These are phyloP conservation scores for Syndactyla subalaris DNA, from an alignment of 2,797 vertebrate species.

Conservation along the genomic window DNA sequence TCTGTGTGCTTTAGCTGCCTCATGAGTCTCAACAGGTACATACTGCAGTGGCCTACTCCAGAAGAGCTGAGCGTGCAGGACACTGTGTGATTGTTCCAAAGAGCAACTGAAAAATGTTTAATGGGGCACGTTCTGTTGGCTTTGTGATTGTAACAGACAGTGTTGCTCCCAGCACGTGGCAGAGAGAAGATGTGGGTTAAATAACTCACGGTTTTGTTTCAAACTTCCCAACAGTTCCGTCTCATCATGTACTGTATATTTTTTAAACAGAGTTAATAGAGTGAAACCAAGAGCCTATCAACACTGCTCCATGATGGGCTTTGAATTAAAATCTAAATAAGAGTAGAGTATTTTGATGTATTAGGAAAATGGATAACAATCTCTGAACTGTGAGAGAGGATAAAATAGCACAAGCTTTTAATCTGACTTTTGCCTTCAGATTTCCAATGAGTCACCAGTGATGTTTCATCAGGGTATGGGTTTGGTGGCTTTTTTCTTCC, in stretches of 20 bases:
- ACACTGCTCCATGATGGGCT: not conserved
- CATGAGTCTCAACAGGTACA: not conserved
- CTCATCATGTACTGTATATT: not conserved
- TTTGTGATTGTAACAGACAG: not conserved
- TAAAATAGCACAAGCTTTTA: not conserved
- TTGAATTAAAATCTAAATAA: not conserved
- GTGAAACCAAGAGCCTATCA: not conserved
- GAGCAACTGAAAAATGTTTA: not conserved
- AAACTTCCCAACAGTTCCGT: not conserved
- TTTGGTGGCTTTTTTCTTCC: conserved; percentile 13
- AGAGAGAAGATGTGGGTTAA: not conserved
- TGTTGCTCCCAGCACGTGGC: accelerated
- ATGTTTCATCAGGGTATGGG: conserved; percentile 33
- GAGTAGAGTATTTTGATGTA: not conserved
- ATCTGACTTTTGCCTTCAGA: conserved; percentile 2
- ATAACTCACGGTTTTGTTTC: not conserved
- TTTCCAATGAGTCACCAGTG: conserved; percentile 19
- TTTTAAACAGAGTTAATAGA: not conserved
- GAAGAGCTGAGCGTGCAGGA: not conserved
- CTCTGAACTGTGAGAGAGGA: not conserved
- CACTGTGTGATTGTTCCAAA: accelerated
- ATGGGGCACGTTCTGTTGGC: not conserved
- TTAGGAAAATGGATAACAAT: not conserved
- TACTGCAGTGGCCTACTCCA: accelerated
- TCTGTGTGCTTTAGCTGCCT: not conserved